Conservation (phyloP, 2,888 invertebrate genomes). For the Hipparchia semele region DNA sequence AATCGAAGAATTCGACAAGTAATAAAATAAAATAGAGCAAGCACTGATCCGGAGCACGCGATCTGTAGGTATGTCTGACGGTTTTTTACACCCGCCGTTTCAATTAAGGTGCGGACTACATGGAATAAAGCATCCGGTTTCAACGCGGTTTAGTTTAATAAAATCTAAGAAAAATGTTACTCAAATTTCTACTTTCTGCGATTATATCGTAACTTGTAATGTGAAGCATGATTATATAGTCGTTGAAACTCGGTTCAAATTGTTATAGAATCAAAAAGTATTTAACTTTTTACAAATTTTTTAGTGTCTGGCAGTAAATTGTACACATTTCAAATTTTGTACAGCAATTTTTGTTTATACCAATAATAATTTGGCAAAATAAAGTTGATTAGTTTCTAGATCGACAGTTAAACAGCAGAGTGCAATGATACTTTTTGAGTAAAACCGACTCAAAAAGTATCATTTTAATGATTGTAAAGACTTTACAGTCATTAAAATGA, state of each 20-base stretch:
- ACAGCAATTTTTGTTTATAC: too few relatives aligned
- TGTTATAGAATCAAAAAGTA: neutral
- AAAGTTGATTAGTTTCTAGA: too few relatives aligned
- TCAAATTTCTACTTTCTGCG: neutral
- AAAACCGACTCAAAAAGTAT: too few relatives aligned
- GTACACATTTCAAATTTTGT: too few relatives aligned
- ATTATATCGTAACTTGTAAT: neutral
- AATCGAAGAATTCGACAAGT: constrained; percentile 44
- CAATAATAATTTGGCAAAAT: too few relatives aligned
- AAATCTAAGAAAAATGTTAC: neutral
- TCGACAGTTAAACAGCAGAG: too few relatives aligned
- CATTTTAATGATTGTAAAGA: too few relatives aligned
- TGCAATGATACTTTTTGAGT: too few relatives aligned
- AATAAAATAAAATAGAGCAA: constrained; percentile 64
- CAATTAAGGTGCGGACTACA: constrained; percentile 4
- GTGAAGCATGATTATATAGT: neutral
- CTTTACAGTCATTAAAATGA: too few relatives aligned
- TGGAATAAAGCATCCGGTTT: neutral
- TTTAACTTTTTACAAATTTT: neutral
- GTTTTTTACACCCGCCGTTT: constrained; percentile 45
- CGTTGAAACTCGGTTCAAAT: neutral
- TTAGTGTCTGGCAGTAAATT: neutral
- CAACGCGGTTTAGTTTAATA: neutral
- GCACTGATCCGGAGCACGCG: constrained; percentile 66
- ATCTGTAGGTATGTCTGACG: constrained; percentile 58